phyloP scores from a whole-genome alignment of 2,888 invertebrate species.

The Chrysolina oricalcia region DNA sequence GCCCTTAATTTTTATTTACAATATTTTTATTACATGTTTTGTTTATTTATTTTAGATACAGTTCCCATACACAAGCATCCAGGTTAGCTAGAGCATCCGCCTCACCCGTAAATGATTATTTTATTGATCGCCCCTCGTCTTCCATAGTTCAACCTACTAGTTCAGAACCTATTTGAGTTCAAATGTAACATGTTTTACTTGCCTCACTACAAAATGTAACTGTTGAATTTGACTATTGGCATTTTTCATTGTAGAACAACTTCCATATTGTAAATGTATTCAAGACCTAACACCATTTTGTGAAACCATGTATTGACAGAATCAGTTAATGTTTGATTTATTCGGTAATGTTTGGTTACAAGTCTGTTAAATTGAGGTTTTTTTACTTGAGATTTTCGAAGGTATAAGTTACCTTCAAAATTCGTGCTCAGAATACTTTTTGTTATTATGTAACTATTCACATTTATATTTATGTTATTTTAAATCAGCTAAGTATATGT shows the following conservation, averaged over 20 bases:
- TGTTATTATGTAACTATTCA: slow-evolving; percentile 27
- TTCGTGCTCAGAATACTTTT: slow-evolving; percentile 30
- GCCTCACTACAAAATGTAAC: neutral
- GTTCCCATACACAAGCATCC: slow-evolving; percentile 63
- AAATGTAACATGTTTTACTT: neutral
- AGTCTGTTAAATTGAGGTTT: slow-evolving; percentile 64
- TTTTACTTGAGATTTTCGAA: slow-evolving; percentile 36
- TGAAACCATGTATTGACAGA: neutral
- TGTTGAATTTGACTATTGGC: slow-evolving; percentile 2
- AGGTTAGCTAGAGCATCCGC: slow-evolving; percentile 62
- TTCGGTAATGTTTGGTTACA: neutral
- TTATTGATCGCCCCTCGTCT: slow-evolving; percentile 58
- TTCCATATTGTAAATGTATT: neutral
- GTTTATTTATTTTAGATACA: slow-evolving; percentile 46
- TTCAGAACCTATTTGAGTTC: slow-evolving; percentile 59
- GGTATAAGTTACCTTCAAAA: slow-evolving; percentile 19
- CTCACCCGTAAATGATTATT: slow-evolving; percentile 63
- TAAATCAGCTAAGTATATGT: neutral
- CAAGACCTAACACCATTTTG: neutral
- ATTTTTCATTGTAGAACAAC: neutral
- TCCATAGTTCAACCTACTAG: slow-evolving; percentile 59
- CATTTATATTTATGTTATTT: neutral
- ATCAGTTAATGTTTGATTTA: neutral
- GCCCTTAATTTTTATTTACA: no score
- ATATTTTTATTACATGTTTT: no score